These are phyloP conservation scores for Eretmocerus hayati DNA, from an alignment of 2,888 invertebrate species.

Conservation along the genomic window DNA sequence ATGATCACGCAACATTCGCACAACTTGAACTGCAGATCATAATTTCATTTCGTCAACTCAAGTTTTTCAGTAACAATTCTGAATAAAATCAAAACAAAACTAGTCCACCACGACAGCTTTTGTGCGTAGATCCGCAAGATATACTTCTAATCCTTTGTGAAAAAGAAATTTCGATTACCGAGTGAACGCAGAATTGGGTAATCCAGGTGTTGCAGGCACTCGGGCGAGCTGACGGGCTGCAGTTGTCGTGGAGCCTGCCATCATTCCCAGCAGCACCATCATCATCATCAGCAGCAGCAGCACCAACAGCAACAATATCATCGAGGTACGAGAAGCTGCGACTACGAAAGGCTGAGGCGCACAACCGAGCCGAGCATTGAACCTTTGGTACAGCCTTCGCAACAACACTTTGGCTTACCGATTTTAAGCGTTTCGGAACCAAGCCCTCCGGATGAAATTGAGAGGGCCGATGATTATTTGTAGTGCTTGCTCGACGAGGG, in stretches of 20 bases:
- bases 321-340: constrained; percentile 42
- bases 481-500: constrained; percentile 48
- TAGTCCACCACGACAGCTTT: too few relatives aligned
- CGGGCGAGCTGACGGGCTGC: constrained; percentile 16
- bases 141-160: too few relatives aligned
- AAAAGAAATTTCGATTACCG: too few relatives aligned
- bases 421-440: constrained; percentile 75
- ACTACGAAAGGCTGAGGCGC: constrained; percentile 33
- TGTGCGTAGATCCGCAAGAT: too few relatives aligned
- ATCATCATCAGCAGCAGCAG: constrained; percentile 47
- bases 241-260: constrained; percentile 28
- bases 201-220: constrained; percentile 17
- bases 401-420: constrained; percentile 61
- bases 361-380: constrained; percentile 31
- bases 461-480: constrained; percentile 58
- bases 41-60: too few relatives aligned
- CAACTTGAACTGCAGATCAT: too few relatives aligned
- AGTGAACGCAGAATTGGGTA: neutral
- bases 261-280: constrained; percentile 29
- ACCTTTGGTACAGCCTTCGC: constrained; percentile 42
- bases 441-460: constrained; percentile 65
- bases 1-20: too few relatives aligned
- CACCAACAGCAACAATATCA: constrained; percentile 33
- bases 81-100: too few relatives aligned
- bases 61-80: too few relatives aligned